These are phyloP conservation scores for Vespertilio murinus DNA, from an alignment of 2,797 vertebrate genomes.

Conservation along the genomic window DNA sequence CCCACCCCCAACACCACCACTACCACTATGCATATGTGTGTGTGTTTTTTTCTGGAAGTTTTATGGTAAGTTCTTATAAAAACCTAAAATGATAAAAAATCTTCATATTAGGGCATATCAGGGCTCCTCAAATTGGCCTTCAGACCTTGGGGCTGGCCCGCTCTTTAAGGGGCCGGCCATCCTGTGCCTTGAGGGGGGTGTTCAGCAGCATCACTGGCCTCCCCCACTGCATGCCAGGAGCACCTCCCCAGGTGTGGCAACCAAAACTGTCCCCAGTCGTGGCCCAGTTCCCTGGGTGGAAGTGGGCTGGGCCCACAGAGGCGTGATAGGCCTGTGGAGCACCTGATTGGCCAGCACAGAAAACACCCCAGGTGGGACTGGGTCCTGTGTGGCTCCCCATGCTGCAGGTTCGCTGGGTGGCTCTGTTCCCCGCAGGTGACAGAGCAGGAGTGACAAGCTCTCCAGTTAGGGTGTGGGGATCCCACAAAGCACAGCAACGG, in stretches of 20 bases:
- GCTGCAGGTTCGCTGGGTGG: slow-evolving; percentile 33
- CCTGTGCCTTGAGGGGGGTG: accelerated
- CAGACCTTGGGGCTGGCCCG: background rate
- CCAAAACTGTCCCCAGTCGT: background rate
- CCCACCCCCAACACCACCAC: no score
- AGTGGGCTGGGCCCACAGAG: background rate
- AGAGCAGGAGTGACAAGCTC: slow-evolving; percentile 21
- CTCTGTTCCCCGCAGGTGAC: background rate
- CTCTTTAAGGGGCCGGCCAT: background rate
- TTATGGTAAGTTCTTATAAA: background rate
- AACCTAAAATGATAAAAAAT: accelerated
- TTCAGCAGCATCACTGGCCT: background rate
- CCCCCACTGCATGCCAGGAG: no score
- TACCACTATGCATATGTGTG: no score
- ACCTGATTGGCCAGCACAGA: accelerated
- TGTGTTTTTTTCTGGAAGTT: background rate
- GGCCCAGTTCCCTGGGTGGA: background rate
- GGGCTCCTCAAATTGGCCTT: background rate
- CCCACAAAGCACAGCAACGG: background rate
- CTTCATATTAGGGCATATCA: accelerated
- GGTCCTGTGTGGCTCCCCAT: background rate
- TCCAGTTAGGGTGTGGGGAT: slow-evolving; percentile 49
- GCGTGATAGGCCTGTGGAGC: accelerated
- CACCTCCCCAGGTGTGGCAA: accelerated
- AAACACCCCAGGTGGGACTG: background rate